phyloP scores from a whole-genome alignment of 2,888 invertebrate genomes.

The Drosophila barbarae region DNA sequence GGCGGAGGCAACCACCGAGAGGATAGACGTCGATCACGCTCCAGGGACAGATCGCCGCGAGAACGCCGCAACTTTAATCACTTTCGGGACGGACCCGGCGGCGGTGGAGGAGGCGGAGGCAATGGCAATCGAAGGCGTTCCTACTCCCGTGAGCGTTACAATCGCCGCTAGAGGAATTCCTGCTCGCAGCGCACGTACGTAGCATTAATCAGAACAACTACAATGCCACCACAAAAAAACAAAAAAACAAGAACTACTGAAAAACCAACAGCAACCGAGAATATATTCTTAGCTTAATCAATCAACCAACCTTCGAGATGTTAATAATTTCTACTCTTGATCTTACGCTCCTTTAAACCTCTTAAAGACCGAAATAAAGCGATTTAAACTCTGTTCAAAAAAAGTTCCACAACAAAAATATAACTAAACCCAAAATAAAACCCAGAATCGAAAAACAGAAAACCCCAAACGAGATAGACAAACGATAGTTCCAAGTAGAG shows the following conservation, averaged over 20 bases:
- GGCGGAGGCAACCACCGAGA: constrained; percentile 44
- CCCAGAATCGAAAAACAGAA: constrained; percentile 4
- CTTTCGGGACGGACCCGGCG: constrained; percentile 32
- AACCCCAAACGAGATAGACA: constrained; percentile 14
- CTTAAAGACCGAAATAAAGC: constrained; percentile 38
- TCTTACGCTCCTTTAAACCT: constrained; percentile 28
- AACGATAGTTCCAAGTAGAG: constrained; percentile 8
- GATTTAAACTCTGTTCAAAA: constrained; percentile 11
- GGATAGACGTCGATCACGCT: constrained; percentile 70
- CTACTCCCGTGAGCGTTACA: constrained; percentile 78
- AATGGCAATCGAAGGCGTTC: constrained; percentile 72
- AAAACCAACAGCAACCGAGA: constrained; percentile 21
- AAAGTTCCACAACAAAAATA: constrained; percentile 5
- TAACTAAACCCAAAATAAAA: constrained; percentile 7
- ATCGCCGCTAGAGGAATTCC: constrained; percentile 73
- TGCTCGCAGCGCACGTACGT: constrained; percentile 68
- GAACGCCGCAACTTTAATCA: constrained; percentile 67
- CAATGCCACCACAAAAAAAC: constrained; percentile 41
- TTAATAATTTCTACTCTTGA: constrained; percentile 50
- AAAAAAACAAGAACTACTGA: constrained; percentile 40
- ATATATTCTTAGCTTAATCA: constrained; percentile 25
- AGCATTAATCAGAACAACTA: constrained; percentile 56
- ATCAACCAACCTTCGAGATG: constrained; percentile 42
- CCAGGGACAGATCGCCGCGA: constrained; percentile 68
- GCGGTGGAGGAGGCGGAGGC: constrained; percentile 27